These are phyloP conservation scores for Drosophila murphyi DNA, from an alignment of 1,140 invertebrate genomes.

Conservation along the genomic window DNA sequence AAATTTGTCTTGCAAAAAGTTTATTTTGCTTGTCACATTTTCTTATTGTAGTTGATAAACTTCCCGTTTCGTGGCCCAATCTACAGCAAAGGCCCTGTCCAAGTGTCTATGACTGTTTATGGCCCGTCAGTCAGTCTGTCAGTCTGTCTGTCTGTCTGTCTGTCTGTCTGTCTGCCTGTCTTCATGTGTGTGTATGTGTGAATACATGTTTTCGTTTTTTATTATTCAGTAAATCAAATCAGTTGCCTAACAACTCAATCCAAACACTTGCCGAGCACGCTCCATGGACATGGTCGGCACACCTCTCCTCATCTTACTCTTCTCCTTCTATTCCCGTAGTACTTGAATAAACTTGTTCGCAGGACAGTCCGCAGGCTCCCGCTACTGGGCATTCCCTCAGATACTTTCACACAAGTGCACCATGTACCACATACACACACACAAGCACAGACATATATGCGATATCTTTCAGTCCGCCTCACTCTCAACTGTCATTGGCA, in stretches of 20 bases:
- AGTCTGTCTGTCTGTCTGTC: slow-evolving; percentile 20
- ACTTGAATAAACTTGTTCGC: slow-evolving; percentile 17
- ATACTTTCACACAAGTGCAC: slow-evolving; percentile 17
- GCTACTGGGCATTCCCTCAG: slow-evolving; percentile 27
- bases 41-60: slow-evolving; percentile 81
- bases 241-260: slow-evolving; percentile 83
- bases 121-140: slow-evolving; percentile 42
- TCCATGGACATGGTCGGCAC: slow-evolving; percentile 58
- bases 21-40: slow-evolving; percentile 70
- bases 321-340: not conserved
- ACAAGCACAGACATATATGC: slow-evolving; percentile 2
- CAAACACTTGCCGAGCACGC: slow-evolving; percentile 79
- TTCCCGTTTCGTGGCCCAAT: slow-evolving; percentile 55
- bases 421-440: slow-evolving; percentile 3
- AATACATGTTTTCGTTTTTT: slow-evolving; percentile 72
- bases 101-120: slow-evolving; percentile 82
- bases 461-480: slow-evolving; percentile 17
- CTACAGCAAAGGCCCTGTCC: slow-evolving; percentile 54
- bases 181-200: slow-evolving; percentile 46
- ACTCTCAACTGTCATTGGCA: slow-evolving; percentile 29
- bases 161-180: slow-evolving; percentile 34
- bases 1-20: slow-evolving; percentile 69
- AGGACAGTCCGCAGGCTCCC: slow-evolving; percentile 13
- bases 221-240: slow-evolving; percentile 83
- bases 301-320: slow-evolving; percentile 12